Conservation (phyloP, 2,888 invertebrate species). For the Megamerina dolium region DNA sequence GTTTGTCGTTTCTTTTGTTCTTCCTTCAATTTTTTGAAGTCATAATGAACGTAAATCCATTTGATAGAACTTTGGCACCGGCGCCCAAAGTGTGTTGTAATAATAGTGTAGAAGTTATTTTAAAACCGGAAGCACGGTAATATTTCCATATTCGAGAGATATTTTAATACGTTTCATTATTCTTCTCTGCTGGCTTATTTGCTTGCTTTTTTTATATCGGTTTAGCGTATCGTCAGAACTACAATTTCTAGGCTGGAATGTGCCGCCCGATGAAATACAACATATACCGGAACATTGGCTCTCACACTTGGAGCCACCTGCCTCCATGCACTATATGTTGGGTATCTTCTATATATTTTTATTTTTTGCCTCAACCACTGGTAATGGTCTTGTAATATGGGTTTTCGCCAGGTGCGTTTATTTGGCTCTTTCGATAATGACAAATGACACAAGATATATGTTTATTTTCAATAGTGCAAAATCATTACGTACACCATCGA, state of each 20-base stretch:
- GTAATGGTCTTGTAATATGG: slow-evolving; percentile 80
- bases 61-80: too few relatives aligned
- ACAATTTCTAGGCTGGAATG: slow-evolving; percentile 65
- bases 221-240: slow-evolving; percentile 31
- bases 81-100: slow-evolving; percentile 21
- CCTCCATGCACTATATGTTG: slow-evolving; percentile 70
- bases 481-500: slow-evolving; percentile 58
- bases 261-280: slow-evolving; percentile 66
- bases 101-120: slow-evolving; percentile 28
- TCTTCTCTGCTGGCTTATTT: too few relatives aligned
- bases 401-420: slow-evolving; percentile 30
- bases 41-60: too few relatives aligned
- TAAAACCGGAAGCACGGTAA: slow-evolving; percentile 32
- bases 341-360: slow-evolving; percentile 70
- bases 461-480: slow-evolving; percentile 42
- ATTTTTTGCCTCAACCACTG: slow-evolving; percentile 64
- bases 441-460: too few relatives aligned
- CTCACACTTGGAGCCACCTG: slow-evolving; percentile 68
- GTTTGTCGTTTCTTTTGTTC: too few relatives aligned
- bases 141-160: too few relatives aligned
- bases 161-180: too few relatives aligned
- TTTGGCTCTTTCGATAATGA: too few relatives aligned
- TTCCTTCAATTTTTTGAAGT: too few relatives aligned
- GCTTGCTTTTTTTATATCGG: too few relatives aligned
- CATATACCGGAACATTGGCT: slow-evolving; percentile 78